Conservation (phyloP, 1,140 invertebrate species). For the Elysia chlorotica region DNA sequence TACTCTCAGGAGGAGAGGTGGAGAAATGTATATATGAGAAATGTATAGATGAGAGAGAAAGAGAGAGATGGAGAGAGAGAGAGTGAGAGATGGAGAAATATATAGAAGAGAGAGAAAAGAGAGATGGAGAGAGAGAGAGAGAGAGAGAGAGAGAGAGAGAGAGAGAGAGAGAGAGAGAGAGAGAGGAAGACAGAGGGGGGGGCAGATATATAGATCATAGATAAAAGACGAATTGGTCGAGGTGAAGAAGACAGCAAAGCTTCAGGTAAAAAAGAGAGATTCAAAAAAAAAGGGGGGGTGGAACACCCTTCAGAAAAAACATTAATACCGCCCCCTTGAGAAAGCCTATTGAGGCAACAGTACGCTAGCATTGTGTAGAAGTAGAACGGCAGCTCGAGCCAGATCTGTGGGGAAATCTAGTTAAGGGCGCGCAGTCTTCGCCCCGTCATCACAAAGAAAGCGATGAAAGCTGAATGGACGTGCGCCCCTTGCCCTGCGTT, state of each 20-base stretch:
- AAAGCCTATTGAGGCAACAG: too few species aligned
- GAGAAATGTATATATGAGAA: background rate
- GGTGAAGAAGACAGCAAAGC: too few species aligned
- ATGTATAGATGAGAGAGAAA: background rate
- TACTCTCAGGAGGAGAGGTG: background rate
- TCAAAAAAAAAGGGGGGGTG: background rate
- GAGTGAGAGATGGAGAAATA: background rate
- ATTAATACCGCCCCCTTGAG: background rate
- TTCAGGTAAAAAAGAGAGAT: background rate
- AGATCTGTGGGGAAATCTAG: too few species aligned
- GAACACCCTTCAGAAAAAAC: background rate
- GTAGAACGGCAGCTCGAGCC: too few species aligned
- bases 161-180: constrained; percentile 9
- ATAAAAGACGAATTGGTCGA: too few species aligned
- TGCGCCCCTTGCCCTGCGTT: too few species aligned
- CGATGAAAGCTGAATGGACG: too few species aligned
- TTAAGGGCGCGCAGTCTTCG: too few species aligned
- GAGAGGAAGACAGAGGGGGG: background rate
- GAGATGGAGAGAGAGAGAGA: background rate
- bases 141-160: constrained; percentile 6
- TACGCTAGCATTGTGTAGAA: too few species aligned
- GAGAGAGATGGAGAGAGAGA: background rate
- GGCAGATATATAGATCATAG: background rate
- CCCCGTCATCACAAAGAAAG: too few species aligned
- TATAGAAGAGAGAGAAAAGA: background rate